Evolutionary conservation across 2,113 vertebrate genomes (phyloP), one percentile per base, ranked within the genome.

Genomic region (Solea solea): DNA sequence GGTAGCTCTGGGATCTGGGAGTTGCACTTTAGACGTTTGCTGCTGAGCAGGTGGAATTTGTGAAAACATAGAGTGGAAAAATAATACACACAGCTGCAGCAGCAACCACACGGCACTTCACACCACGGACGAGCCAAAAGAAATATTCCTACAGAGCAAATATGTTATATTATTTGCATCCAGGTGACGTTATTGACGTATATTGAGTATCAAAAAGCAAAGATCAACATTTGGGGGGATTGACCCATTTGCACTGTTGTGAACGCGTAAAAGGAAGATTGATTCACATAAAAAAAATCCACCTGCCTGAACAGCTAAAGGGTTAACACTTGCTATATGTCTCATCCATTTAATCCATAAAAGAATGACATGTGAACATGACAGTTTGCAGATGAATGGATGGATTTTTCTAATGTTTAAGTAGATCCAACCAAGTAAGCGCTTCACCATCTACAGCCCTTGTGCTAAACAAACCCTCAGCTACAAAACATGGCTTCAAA

Each of bases 11-110:
- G 27, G 34, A 69, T 39, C 5, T 16, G 27, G 27, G 34, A 69
- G 13, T 64, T 16, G 78, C 51, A 69, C 40, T 39, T 68, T 49
- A 41, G 8, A 12, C 57, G 76, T 82, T 27, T 63, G 44, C 61
- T 57, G 16, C 48, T 67, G 34, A 64, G 56, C 71, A 87, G 74
- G 71, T 81, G 46, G 55, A 71, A 39, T 66, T 39, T 54, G 21
- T 42, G 11, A 21, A 25, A 42, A 63, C 68, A 52, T 50, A 16
- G 11, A 57, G 21, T 13, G 41, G 27, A 64, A 65, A 53, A 65
- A 73, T 45, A 62, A 73, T 68, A 45, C 57, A 62, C 52, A 58
- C 53, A 67, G 61, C 34, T 42, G 46, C 12, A 63, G 44, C 49
- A 50, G 28, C 45, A 76, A 51, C 15, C 60, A 62, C 4, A 42